Evolutionary conservation across 2,888 invertebrate species (phyloP).

Genomic region (Diarsia brunnea): DNA sequence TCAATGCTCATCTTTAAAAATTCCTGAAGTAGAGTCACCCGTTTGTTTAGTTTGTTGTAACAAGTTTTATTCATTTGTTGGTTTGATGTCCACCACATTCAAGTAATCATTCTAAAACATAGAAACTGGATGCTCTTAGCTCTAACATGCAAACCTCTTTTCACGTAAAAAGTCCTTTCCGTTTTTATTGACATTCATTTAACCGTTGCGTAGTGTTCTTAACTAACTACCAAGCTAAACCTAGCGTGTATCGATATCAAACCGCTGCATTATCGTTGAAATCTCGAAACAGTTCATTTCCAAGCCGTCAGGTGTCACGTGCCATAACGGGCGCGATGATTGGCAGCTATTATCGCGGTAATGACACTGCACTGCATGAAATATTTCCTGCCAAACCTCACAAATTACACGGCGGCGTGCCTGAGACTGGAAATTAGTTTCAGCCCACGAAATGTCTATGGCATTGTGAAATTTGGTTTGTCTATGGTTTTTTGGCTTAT

Average conservation of each 20-base stretch:
- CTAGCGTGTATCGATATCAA: background rate
- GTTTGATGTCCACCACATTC: background rate
- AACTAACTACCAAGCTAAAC: background rate
- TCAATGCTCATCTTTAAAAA: background rate
- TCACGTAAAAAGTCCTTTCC: no score
- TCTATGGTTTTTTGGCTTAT: background rate
- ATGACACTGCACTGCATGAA: constrained; percentile 44
- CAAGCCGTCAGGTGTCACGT: constrained; percentile 40
- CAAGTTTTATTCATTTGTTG: background rate
- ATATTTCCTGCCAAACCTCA: constrained; percentile 28
- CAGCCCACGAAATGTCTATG: background rate
- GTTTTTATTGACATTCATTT: no score
- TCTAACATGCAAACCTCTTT: background rate
- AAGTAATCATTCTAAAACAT: no score
- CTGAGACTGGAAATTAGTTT: constrained; percentile 1
- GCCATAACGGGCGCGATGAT: constrained; percentile 44
- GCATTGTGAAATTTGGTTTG: background rate
- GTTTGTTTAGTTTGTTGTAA: background rate
- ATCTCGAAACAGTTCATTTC: constrained; percentile 6
- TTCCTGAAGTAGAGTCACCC: background rate
- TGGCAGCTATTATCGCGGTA: constrained; percentile 41
- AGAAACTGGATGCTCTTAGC: background rate
- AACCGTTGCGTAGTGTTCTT: background rate
- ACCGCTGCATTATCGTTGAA: constrained; percentile 1
- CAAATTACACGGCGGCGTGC: constrained; percentile 33